Evolutionary conservation across 2,888 invertebrate genomes (phyloP).

Genomic region (Torymus auratus): DNA sequence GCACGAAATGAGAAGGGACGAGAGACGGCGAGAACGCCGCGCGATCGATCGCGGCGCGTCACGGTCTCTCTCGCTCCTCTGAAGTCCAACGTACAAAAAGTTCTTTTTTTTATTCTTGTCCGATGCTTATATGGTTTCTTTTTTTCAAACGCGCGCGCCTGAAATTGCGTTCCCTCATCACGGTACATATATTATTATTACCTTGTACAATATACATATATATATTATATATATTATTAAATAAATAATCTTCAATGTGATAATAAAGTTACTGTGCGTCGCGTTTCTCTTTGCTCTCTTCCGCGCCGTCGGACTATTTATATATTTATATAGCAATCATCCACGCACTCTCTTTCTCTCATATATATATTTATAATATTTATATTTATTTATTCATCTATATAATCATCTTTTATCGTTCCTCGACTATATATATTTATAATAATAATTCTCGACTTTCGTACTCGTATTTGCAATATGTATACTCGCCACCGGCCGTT

Average conservation of each 20-base stretch:
- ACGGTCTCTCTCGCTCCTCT: slow-evolving; percentile 1
- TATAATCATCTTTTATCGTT: slow-evolving; percentile 59
- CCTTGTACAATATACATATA: slow-evolving; percentile 61
- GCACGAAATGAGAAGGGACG: slow-evolving; percentile 2
- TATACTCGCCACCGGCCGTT: slow-evolving; percentile 63
- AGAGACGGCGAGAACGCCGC: not conserved
- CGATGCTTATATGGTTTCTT: not conserved
- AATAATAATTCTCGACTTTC: slow-evolving; percentile 38
- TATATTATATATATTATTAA: slow-evolving; percentile 68
- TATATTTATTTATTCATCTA: slow-evolving; percentile 65
- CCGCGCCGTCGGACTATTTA: slow-evolving; percentile 63
- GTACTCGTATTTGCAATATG: slow-evolving; percentile 66
- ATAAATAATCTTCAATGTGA: slow-evolving; percentile 76
- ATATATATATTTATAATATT: slow-evolving; percentile 62
- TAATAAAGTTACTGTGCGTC: slow-evolving; percentile 72
- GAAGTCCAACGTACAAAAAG: slow-evolving; percentile 20
- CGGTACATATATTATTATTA: slow-evolving; percentile 61
- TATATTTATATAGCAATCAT: slow-evolving; percentile 66
- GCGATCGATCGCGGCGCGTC: slow-evolving; percentile 55
- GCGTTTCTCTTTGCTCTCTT: slow-evolving; percentile 56
- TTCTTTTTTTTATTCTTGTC: not conserved
- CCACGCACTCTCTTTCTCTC: not conserved
- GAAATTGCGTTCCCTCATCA: slow-evolving; percentile 43
- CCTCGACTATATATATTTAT: slow-evolving; percentile 46
- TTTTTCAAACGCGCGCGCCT: slow-evolving; percentile 1